Base-by-base conservation (phyloP, 2,888 invertebrate species). In the Fabriciana adippe region DNA sequence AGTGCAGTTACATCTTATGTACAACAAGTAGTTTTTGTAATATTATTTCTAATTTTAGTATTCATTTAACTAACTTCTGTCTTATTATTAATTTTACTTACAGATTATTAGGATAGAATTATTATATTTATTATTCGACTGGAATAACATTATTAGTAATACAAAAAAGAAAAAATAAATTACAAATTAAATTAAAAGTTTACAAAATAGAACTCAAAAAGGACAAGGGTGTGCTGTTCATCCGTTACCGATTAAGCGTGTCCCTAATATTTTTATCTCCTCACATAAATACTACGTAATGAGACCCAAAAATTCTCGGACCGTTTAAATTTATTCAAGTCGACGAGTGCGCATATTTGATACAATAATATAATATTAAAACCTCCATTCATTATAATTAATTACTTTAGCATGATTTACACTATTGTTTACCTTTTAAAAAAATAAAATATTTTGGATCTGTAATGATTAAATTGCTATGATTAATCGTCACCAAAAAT, bases 231-330 rank as follows among this genome's bases (percentile, higher is more conserved):
- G 78, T 71, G 74, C 78, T 85, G 86, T 83, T 89, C 91, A 91
- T 90, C 88, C 90, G 85, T 88, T 87, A 80, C 81, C 91, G 92
- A 92, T 92, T 90, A 89, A 87, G 85, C 75, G 82, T 89, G 89
- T 89, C 92, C 92, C 92, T 90, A 91, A 92, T 91, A 92, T 92
- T 92, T 92, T 92, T 92, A 92, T 92, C 92, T 92, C 81, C 78
- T 83, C 87, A 84, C 91, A 92, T 92, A 92, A 92, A 92, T 92
- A 92, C 89, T 73, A 85, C 76, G 88, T 92, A 92, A 92, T 92
- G 92, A 92, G 92, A 77, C 81, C 80, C 88, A 85, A 78, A 85
- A 87, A 90, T 90, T 91, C 89, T 90, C 90, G 83, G 79, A 79
- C 82, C 81, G 78, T 86, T 86, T 74, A 89, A 90, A 92, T 92